phyloP scores from a whole-genome alignment of 2,888 invertebrate genomes.

The Brenthis ino region DNA sequence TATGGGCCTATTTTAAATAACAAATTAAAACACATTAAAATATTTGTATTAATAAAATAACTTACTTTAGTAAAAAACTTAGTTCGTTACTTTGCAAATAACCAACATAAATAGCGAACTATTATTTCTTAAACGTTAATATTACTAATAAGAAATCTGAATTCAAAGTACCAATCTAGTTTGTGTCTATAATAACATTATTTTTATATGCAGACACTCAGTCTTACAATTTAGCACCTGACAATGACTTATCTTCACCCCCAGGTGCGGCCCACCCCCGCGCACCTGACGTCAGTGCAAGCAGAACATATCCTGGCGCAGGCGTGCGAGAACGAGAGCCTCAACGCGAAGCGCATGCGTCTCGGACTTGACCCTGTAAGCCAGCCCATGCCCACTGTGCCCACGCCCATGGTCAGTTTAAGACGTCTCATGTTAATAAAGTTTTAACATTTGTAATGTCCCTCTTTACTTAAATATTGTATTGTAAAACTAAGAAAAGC shows the following conservation, averaged over 20 bases:
- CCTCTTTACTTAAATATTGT: neutral
- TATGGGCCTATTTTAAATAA: too few species aligned
- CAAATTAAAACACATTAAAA: too few species aligned
- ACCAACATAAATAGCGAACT: too few species aligned
- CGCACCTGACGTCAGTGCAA: conserved; percentile 97
- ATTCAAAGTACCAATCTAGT: too few species aligned
- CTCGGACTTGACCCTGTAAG: conserved; percentile 97
- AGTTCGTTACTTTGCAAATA: too few species aligned
- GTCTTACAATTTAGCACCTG: too few species aligned
- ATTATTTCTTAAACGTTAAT: too few species aligned
- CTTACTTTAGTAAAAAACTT: too few species aligned
- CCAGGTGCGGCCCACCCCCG: conserved; percentile 96
- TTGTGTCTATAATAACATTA: too few species aligned
- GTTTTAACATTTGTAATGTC: neutral
- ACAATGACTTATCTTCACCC: conserved; percentile 6
- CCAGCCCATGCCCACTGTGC: conserved; percentile 91
- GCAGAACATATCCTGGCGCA: conserved; percentile 97
- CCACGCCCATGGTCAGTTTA: conserved; percentile 81
- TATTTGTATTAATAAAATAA: too few species aligned
- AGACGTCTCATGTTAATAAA: conserved; percentile 4
- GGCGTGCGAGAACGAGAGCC: conserved; percentile 98
- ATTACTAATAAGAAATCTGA: too few species aligned
- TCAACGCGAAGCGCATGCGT: conserved; percentile 98
- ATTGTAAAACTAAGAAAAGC: neutral
- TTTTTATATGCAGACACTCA: too few species aligned